Conservation (phyloP, 2,888 invertebrate genomes). For the Brachypalpus laphriformis region DNA sequence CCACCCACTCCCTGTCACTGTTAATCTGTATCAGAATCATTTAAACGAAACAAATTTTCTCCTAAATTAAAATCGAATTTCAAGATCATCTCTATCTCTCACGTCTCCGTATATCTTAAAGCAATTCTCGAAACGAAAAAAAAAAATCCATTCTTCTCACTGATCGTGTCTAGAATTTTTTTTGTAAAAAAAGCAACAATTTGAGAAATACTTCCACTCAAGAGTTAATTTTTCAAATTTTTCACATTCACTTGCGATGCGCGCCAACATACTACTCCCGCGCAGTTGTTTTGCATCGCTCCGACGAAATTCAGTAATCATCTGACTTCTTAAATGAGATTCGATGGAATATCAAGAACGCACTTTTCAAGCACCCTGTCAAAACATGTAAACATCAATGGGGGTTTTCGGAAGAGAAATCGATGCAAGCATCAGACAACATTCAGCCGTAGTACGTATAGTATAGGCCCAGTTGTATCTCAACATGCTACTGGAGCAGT, state of each 20-base stretch:
- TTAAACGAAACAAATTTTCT: conserved; percentile 35
- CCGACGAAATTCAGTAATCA: conserved; percentile 64
- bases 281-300: conserved; percentile 48
- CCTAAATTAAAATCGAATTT: conserved; percentile 42
- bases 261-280: conserved; percentile 8
- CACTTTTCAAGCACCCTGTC: conserved; percentile 78
- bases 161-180: background rate
- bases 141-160: background rate
- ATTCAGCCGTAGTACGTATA: background rate
- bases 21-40: conserved; percentile 43
- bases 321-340: conserved; percentile 68
- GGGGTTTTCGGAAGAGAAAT: conserved; percentile 21
- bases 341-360: conserved; percentile 55
- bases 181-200: conserved; percentile 7
- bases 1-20: conserved; percentile 45
- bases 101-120: conserved; percentile 31
- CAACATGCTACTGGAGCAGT: conserved; percentile 2
- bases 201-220: conserved; percentile 42
- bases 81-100: conserved; percentile 48
- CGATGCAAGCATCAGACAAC: background rate
- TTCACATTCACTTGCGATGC: conserved; percentile 30
- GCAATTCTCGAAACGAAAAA: conserved; percentile 7
- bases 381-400: conserved; percentile 81
- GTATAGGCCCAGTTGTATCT: background rate
- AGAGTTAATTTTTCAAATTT: conserved; percentile 43